Evolutionary conservation across 2,888 invertebrate genomes (phyloP).

Genomic region (Holacanthella duospinosa): DNA sequence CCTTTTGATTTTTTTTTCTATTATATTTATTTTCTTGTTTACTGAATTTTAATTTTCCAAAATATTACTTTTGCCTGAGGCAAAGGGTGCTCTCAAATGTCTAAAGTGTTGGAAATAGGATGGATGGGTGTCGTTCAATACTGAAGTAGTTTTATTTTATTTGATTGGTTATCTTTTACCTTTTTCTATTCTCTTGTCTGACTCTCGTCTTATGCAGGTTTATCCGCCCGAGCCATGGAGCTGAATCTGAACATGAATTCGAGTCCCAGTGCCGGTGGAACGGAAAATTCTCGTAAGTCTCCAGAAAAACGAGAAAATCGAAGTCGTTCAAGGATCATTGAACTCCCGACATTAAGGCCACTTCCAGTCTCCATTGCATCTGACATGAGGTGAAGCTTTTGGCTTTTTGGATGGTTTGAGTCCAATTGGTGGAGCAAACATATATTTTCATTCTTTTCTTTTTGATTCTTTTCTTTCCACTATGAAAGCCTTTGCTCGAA

Average conservation of each 20-base stretch:
- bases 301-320: constrained; percentile 42
- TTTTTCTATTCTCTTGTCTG: too few relatives aligned
- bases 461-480: too few relatives aligned
- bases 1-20: constrained; percentile 5
- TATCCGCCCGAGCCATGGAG: constrained; percentile 66
- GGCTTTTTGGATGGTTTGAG: too few relatives aligned
- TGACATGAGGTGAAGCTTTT: constrained; percentile 72
- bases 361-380: constrained; percentile 74
- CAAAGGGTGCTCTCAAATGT: neutral
- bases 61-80: too few relatives aligned
- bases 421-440: neutral
- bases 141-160: too few relatives aligned
- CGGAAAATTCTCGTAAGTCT: constrained; percentile 19
- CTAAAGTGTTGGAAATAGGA: neutral
- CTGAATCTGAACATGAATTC: constrained; percentile 48
- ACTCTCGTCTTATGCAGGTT: constrained; percentile 51
- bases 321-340: constrained; percentile 40
- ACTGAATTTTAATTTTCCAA: neutral
- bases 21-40: neutral
- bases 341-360: constrained; percentile 51
- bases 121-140: too few relatives aligned
- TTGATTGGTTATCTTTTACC: neutral
- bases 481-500: too few relatives aligned
- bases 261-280: constrained; percentile 40
- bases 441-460: neutral